Evolutionary conservation across 2,888 invertebrate genomes (phyloP), one percentile per base, ranked within the genome.

Genomic region (Molorchus minor): DNA sequence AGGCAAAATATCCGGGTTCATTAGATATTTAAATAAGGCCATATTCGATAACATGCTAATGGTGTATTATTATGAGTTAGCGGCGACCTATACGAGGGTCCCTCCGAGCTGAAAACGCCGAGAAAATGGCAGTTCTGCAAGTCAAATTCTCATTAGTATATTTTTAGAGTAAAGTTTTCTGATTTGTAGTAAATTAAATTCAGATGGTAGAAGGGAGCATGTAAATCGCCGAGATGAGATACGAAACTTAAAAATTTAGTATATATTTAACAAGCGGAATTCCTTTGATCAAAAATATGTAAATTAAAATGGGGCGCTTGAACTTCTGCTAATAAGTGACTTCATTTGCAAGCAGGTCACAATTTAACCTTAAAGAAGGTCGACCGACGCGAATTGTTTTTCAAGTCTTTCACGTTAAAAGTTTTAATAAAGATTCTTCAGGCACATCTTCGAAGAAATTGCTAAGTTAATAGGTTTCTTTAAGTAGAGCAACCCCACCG

Each of bases 241-340:
- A 46, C 51, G 49, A 62, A 67, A 65, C 63, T 65, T 67, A 69
- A 70, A 72, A 69, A 70, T 69, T 56, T 47, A 56, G 49, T 70
- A 68, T 72, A 71, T 71, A 71, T 73, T 75, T 73, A 75, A 74
- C 72, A 71, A 72, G 75, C 70, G 70, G 63, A 74, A 70, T 75
- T 75, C 72, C 77, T 77, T 76, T 76, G 75, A 75, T 76, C 75
- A 75, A 75, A 75, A 73, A 73, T 74, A 76, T 76, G 76, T 70
- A 77, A 74, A 76, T 76, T 69, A 73, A 69, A 53, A 51, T 55
- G 54, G 43, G 49, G 55, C 44, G 54, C 40, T 41, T 41, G 45
- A 44, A 51, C 44, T 41, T 33, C 52, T 45, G 17, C 44, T 56
- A 56, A 56, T 56, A 56, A 56, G 56, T 56, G 29, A 56, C 56